Percentiles rank a stretch among this genome's conserved stretches.
Evolutionary conservation across 2,888 invertebrate species (phyloP).

Genomic region (Aspidapion aeneum): DNA sequence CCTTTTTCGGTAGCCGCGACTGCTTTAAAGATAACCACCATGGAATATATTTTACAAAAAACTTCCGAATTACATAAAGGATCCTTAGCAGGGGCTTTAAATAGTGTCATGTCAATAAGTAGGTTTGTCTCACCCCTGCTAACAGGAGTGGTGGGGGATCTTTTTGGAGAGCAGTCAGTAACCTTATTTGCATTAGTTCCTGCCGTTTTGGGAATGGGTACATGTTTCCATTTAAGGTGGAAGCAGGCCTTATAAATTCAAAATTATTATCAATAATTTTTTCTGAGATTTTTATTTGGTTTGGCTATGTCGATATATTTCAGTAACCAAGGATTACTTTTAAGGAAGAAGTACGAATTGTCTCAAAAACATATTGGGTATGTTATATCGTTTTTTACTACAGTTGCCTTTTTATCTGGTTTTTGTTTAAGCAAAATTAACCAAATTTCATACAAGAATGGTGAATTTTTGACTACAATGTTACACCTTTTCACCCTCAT

Average conservation of each 20-base stretch:
- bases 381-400: constrained; percentile 60
- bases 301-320: constrained; percentile 58
- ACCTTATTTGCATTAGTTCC: constrained; percentile 49
- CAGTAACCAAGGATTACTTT: constrained; percentile 55
- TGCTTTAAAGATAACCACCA: constrained; percentile 54
- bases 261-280: no score
- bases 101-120: constrained; percentile 59
- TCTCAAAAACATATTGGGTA: constrained; percentile 59
- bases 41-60: constrained; percentile 57
- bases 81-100: constrained; percentile 60
- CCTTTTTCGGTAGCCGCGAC: constrained; percentile 55
- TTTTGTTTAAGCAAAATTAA: constrained; percentile 54
- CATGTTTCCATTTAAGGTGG: background rate
- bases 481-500: constrained; percentile 55
- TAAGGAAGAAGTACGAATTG: constrained; percentile 53
- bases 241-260: background rate
- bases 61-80: constrained; percentile 55
- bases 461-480: constrained; percentile 51
- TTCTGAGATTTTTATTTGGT: constrained; percentile 56
- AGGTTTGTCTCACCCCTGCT: constrained; percentile 59
- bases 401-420: constrained; percentile 53
- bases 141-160: constrained; percentile 56
- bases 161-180: constrained; percentile 51
- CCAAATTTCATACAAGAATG: constrained; percentile 48
- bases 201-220: constrained; percentile 33